Evolutionary conservation across 2,113 vertebrate species (phyloP).

Genomic region (Smithornis capensis): DNA sequence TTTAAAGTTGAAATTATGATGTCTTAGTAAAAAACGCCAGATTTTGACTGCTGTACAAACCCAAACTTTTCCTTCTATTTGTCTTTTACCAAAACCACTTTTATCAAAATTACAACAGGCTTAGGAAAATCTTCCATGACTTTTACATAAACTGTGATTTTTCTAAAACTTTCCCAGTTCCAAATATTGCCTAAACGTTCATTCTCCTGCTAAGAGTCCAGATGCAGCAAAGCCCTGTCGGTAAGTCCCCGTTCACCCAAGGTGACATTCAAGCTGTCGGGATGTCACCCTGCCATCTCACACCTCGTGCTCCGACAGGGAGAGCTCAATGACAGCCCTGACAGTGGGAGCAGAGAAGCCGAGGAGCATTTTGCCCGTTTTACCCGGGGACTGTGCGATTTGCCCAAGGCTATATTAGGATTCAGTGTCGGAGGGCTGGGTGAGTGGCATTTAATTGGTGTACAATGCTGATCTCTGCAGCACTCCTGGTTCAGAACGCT

Average conservation of each 20-base stretch:
- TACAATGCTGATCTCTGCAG: slow-evolving; percentile 2
- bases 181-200: not conserved
- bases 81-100: not conserved
- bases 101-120: not conserved
- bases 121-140: not conserved
- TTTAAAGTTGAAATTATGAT: not conserved
- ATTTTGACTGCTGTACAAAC: not conserved
- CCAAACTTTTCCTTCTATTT: not conserved
- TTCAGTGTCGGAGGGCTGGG: not conserved
- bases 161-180: not conserved
- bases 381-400: not conserved
- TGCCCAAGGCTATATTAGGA: not conserved
- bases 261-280: slow-evolving; percentile 25
- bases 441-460: not conserved
- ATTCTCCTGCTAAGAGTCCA: not conserved
- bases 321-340: not conserved
- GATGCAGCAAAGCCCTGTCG: not conserved
- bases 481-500: not conserved
- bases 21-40: not conserved
- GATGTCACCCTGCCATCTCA: not conserved
- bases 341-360: not conserved
- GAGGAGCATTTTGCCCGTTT: not conserved
- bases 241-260: not conserved
- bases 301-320: not conserved
- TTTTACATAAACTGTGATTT: not conserved